These are phyloP conservation scores for Montipora capricornis DNA, from an alignment of 64 coral and sea anemone species.

Conservation along the genomic window DNA sequence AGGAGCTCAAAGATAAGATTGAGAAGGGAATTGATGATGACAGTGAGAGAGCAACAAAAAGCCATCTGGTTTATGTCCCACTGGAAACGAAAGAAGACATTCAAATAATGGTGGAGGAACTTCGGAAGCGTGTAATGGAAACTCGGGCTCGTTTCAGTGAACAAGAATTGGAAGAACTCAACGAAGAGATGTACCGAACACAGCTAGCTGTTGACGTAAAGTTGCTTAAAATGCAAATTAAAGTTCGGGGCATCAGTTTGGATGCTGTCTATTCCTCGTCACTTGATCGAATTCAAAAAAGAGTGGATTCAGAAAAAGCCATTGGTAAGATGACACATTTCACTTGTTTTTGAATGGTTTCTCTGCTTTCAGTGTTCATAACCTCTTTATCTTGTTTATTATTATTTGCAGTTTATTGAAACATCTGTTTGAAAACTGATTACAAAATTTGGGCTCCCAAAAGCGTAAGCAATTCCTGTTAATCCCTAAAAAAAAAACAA, in stretches of 20 bases:
- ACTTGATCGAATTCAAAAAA: slow-evolving; percentile 4
- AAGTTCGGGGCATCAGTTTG: neutral
- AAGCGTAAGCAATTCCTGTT: too few relatives aligned
- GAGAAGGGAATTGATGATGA: neutral
- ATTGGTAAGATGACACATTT: slow-evolving; percentile 41
- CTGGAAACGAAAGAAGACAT: neutral
- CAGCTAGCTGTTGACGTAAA: slow-evolving; percentile 18
- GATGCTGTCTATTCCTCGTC: neutral
- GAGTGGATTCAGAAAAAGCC: slow-evolving; percentile 50
- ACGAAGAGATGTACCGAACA: slow-evolving; percentile 47
- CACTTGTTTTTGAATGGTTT: too few relatives aligned
- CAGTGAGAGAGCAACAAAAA: neutral
- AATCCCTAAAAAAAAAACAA: too few relatives aligned
- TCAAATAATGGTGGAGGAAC: neutral
- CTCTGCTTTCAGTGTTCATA: too few relatives aligned
- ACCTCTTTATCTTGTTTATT: too few relatives aligned
- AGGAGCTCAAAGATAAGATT: slow-evolving; percentile 25
- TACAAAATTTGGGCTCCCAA: too few relatives aligned
- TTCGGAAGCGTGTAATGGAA: slow-evolving; percentile 29
- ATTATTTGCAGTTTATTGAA: too few relatives aligned
- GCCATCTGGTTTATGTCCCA: neutral
- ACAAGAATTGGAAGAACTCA: slow-evolving; percentile 73
- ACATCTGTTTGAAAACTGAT: too few relatives aligned
- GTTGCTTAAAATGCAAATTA: slow-evolving; percentile 39
- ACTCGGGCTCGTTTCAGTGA: slow-evolving; percentile 58